Evolutionary conservation across 2,113 vertebrate genomes (phyloP).

Genomic region (Pachypanchax playfairii): DNA sequence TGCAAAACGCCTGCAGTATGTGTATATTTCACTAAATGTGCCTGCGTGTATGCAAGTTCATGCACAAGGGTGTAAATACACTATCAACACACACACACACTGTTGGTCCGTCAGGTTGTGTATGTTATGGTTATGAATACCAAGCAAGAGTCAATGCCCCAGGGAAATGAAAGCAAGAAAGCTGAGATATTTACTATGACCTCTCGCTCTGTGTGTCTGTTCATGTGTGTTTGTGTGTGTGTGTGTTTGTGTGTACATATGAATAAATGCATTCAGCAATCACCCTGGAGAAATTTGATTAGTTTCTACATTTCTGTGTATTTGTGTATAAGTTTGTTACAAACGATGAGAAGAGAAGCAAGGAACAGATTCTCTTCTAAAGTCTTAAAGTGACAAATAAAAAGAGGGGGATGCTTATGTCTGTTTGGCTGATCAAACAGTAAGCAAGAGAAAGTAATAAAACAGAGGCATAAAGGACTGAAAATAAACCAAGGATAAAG

Average conservation of each 20-base stretch:
- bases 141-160: slow-evolving; percentile 65
- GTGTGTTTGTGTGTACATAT: slow-evolving; percentile 17
- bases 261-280: slow-evolving; percentile 50
- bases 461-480: slow-evolving; percentile 10
- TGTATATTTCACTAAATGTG: slow-evolving; percentile 46
- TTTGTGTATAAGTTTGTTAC: slow-evolving; percentile 24
- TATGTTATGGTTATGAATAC: slow-evolving; percentile 74
- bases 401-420: not conserved
- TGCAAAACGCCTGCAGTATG: slow-evolving; percentile 39
- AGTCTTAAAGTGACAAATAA: slow-evolving; percentile 15
- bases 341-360: slow-evolving; percentile 31
- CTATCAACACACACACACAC: slow-evolving; percentile 25
- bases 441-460: slow-evolving; percentile 7
- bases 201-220: slow-evolving; percentile 53
- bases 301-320: slow-evolving; percentile 30
- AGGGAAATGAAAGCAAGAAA: slow-evolving; percentile 71
- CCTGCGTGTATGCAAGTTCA: slow-evolving; percentile 12
- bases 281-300: slow-evolving; percentile 58
- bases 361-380: slow-evolving; percentile 24
- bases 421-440: slow-evolving; percentile 16
- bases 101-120: slow-evolving; percentile 43
- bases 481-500: not conserved
- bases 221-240: slow-evolving; percentile 17
- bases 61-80: slow-evolving; percentile 36
- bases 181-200: slow-evolving; percentile 73